These are phyloP conservation scores for Acleris sparsana DNA, from an alignment of 2,888 invertebrate genomes.

Conservation along the genomic window DNA sequence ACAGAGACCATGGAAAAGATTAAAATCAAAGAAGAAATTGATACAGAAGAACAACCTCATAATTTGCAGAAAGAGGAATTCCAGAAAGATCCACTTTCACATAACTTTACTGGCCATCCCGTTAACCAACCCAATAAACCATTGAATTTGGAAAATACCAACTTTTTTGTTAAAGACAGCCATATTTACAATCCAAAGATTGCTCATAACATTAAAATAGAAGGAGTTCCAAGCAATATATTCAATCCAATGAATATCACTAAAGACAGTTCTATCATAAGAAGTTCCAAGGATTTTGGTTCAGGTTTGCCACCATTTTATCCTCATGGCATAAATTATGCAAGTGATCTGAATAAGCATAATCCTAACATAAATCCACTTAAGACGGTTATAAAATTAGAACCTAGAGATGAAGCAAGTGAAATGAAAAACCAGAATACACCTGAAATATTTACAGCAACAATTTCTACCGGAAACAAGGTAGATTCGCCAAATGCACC, in stretches of 20 bases:
- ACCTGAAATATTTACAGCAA: constrained; percentile 79
- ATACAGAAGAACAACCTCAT: constrained; percentile 70
- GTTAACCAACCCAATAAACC: constrained; percentile 70
- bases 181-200: constrained; percentile 76
- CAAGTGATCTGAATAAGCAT: constrained; percentile 73
- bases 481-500: constrained; percentile 75
- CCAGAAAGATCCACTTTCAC: constrained; percentile 75
- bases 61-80: constrained; percentile 76
- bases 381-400: constrained; percentile 79
- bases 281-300: constrained; percentile 74
- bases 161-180: constrained; percentile 76
- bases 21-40: constrained; percentile 80
- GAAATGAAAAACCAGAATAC: constrained; percentile 77
- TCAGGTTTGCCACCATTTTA: constrained; percentile 72
- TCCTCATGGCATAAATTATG: constrained; percentile 69
- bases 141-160: constrained; percentile 75
- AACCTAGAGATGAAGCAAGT: constrained; percentile 76
- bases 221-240: constrained; percentile 70
- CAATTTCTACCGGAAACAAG: constrained; percentile 71
- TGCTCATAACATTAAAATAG: constrained; percentile 74
- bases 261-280: constrained; percentile 73
- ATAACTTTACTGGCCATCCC: constrained; percentile 70
- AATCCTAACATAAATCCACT: constrained; percentile 74
- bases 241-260: constrained; percentile 75
- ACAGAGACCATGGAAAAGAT: constrained; percentile 77